Conservation (phyloP, 2,113 vertebrate genomes). For the Bujurquina vittata region DNA sequence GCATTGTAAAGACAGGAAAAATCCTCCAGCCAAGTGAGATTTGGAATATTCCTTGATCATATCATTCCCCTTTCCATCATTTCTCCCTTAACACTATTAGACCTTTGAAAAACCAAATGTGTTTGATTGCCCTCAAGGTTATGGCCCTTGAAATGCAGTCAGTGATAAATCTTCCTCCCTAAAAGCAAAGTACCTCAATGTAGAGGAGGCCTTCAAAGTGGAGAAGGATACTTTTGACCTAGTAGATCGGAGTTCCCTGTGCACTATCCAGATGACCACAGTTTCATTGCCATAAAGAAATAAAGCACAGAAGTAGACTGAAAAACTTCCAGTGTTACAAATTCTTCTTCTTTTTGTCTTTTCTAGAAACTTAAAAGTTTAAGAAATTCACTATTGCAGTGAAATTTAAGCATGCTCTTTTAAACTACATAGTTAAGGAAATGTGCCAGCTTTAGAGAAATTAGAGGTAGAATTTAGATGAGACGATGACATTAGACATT, state of each 20-base stretch:
- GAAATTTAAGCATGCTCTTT: not conserved
- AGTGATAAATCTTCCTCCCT: slow-evolving; percentile 1
- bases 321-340: not conserved
- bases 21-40: slow-evolving; percentile 24
- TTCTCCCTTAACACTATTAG: not conserved
- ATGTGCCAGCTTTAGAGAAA: not conserved
- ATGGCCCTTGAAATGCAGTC: slow-evolving; percentile 9
- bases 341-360: not conserved
- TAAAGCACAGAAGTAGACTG: not conserved
- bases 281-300: not conserved
- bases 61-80: slow-evolving; percentile 29
- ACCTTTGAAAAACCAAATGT: slow-evolving; percentile 20
- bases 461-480: not conserved
- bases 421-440: not conserved
- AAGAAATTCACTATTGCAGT: not conserved
- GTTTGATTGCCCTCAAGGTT: slow-evolving; percentile 23
- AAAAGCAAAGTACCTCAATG: not conserved
- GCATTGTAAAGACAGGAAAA: slow-evolving; percentile 24
- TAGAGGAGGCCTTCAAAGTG: not conserved
- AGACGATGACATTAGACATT: not conserved
- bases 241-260: not conserved
- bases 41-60: slow-evolving; percentile 27
- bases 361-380: not conserved
- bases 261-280: not conserved
- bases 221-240: not conserved